phyloP scores from a whole-genome alignment of 2,113 vertebrate species.

The Australoheros scitulus region DNA sequence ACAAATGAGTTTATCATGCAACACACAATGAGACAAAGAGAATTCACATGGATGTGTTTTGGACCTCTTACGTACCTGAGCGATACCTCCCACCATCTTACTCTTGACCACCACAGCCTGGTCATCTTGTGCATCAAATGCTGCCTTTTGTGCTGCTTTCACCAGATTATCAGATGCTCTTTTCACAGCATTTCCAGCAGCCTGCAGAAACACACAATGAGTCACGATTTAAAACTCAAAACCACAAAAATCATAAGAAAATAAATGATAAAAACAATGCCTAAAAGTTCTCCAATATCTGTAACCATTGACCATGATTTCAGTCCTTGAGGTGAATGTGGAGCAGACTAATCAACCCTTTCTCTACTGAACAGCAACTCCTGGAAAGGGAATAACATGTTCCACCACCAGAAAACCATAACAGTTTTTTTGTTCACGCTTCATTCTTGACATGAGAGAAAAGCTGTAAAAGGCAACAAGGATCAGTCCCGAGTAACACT shows the following conservation, averaged over 20 bases:
- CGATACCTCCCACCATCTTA: constrained; percentile 97
- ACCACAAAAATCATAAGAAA: not conserved
- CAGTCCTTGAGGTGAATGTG: not conserved
- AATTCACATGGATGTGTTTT: not conserved
- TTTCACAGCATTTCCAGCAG: constrained; percentile 94
- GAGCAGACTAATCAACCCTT: constrained; percentile 1
- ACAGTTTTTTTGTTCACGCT: constrained; percentile 25
- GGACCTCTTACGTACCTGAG: constrained; percentile 86
- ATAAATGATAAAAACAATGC: not conserved
- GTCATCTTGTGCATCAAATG: constrained; percentile 93
- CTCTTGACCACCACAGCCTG: constrained; percentile 96
- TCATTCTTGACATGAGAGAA: constrained; percentile 10
- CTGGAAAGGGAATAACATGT: constrained; percentile 52
- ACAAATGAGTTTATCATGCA: not conserved
- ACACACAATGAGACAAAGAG: not conserved
- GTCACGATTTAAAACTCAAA: not conserved
- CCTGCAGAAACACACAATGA: constrained; percentile 72
- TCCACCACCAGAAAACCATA: constrained; percentile 43
- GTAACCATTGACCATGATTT: not conserved
- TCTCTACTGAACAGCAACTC: constrained; percentile 30
- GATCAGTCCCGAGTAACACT: constrained; percentile 32
- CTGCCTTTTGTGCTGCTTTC: constrained; percentile 96
- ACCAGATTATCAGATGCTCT: constrained; percentile 96
- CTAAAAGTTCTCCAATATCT: not conserved
- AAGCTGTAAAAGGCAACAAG: constrained; percentile 80